phyloP scores from a whole-genome alignment of 2,888 invertebrate species.

The Pristionchus maxplancki region DNA sequence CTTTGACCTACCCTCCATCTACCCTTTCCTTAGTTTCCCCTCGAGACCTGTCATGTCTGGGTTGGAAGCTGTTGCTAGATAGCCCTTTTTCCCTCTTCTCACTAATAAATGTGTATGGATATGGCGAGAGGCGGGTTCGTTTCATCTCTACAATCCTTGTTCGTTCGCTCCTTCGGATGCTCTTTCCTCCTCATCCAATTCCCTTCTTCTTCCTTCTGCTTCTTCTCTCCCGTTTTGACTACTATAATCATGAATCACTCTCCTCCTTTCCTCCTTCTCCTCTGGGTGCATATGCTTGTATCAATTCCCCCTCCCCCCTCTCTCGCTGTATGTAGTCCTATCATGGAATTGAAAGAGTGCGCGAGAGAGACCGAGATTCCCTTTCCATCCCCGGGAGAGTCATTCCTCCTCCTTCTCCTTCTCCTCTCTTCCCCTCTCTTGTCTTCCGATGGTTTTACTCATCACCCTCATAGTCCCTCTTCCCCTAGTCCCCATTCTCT shows the following conservation, averaged over 20 bases:
- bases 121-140: background rate
- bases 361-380: background rate
- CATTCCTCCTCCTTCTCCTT: background rate
- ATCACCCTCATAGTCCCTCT: background rate
- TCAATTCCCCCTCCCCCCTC: background rate
- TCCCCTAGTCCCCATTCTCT: background rate
- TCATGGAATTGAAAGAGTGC: background rate
- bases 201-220: background rate
- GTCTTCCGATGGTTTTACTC: conserved; percentile 18
- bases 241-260: conserved; percentile 36
- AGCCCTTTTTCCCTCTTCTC: background rate
- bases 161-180: background rate
- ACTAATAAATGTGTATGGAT: background rate
- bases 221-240: background rate
- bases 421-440: background rate
- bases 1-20: conserved; percentile 10
- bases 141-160: background rate
- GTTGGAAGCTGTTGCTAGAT: background rate
- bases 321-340: background rate
- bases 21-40: background rate
- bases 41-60: background rate
- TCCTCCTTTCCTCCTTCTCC: background rate
- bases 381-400: conserved; percentile 8
- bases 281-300: background rate
- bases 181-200: background rate